These are phyloP conservation scores for Tenrec ecaudatus DNA, from an alignment of 2,113 vertebrate species.

Conservation along the genomic window DNA sequence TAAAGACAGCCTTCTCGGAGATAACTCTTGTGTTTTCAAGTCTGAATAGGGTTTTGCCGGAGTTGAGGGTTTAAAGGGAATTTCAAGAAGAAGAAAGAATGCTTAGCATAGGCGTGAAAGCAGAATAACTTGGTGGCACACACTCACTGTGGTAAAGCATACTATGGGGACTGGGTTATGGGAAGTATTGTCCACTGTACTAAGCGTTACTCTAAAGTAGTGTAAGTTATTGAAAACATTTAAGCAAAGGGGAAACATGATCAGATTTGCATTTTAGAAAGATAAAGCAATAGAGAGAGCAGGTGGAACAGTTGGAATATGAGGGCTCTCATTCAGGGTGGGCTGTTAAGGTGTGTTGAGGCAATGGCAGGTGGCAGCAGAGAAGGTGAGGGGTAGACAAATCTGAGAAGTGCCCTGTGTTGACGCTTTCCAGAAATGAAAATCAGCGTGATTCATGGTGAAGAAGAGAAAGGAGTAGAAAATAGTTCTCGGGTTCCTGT, in stretches of 20 bases:
- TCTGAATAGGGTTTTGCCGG: not conserved
- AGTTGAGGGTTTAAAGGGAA: not conserved
- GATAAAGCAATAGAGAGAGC: not conserved
- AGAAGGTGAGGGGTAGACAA: too few relatives aligned
- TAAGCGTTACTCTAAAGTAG: not conserved
- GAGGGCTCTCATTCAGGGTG: too few relatives aligned
- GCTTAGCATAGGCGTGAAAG: not conserved
- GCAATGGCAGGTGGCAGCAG: too few relatives aligned
- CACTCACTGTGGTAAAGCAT: not conserved
- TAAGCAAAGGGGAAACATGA: not conserved
- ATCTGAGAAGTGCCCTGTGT: too few relatives aligned
- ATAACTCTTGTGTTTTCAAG: not conserved
- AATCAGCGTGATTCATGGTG: too few relatives aligned
- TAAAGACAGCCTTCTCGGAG: not conserved
- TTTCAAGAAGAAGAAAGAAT: not conserved
- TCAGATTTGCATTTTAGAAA: conserved; percentile 11
- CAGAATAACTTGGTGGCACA: too few relatives aligned
- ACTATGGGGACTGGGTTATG: not conserved
- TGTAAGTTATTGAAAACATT: not conserved
- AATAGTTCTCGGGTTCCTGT: too few relatives aligned
- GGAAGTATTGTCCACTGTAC: not conserved
- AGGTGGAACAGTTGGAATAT: not conserved
- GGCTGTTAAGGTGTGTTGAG: too few relatives aligned
- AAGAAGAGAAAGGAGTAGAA: too few relatives aligned
- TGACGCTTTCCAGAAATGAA: too few relatives aligned